Evolutionary conservation across 2,888 invertebrate species (phyloP).

Genomic region (Alviniconcha strummeri): DNA sequence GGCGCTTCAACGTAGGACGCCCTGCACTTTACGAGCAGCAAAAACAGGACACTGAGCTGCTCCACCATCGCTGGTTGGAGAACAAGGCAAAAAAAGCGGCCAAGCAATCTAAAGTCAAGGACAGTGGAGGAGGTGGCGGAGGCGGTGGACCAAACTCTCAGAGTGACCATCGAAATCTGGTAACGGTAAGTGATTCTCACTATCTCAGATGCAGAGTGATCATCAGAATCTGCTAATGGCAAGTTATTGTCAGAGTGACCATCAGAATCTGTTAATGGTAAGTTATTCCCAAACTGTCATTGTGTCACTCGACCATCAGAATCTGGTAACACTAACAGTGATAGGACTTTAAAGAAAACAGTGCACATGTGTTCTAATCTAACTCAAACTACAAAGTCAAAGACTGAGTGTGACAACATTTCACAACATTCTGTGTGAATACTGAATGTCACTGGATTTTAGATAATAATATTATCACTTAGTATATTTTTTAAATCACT

Average conservation of each 20-base stretch:
- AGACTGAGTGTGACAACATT: too few relatives aligned
- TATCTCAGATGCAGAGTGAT: background rate
- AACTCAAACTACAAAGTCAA: too few relatives aligned
- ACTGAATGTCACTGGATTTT: too few relatives aligned
- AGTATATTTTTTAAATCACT: too few relatives aligned
- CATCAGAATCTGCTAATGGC: background rate
- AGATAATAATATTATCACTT: too few relatives aligned
- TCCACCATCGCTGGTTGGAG: constrained; percentile 92
- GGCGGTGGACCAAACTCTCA: constrained; percentile 35
- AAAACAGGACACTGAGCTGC: constrained; percentile 87
- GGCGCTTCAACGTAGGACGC: constrained; percentile 92
- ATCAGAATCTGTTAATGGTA: too few relatives aligned
- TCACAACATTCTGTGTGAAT: too few relatives aligned
- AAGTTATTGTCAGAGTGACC: background rate
- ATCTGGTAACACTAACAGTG: too few relatives aligned
- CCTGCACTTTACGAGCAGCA: constrained; percentile 91
- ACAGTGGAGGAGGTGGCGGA: constrained; percentile 27
- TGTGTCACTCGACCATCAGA: too few relatives aligned
- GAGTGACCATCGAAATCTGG: constrained; percentile 58
- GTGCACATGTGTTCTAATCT: too few relatives aligned
- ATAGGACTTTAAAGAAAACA: too few relatives aligned
- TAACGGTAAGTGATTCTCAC: constrained; percentile 53
- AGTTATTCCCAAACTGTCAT: too few relatives aligned
- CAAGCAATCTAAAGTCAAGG: constrained; percentile 51
- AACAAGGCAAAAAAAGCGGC: constrained; percentile 88